These are phyloP conservation scores for Aphelocoma californica DNA, from an alignment of 2,797 vertebrate genomes.

Conservation along the genomic window DNA sequence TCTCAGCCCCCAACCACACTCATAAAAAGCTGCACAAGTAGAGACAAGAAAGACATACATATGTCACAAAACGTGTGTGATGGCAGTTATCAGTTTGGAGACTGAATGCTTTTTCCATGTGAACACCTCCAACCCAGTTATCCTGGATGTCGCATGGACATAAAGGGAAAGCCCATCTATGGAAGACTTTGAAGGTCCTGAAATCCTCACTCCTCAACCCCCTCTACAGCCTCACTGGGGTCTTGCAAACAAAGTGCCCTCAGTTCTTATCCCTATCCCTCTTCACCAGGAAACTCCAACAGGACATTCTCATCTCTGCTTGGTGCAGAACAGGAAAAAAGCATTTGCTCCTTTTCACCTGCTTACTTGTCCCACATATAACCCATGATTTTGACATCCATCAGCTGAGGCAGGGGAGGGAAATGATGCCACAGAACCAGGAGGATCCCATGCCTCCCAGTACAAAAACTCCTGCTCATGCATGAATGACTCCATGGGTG, in stretches of 20 bases:
- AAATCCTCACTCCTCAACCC: background rate
- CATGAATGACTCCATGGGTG: background rate
- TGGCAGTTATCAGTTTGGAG: background rate
- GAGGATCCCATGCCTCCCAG: background rate
- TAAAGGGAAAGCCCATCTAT: background rate
- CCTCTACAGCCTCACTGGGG: background rate
- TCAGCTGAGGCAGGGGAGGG: background rate
- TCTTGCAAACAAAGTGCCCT: background rate
- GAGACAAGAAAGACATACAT: background rate
- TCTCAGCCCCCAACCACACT: background rate
- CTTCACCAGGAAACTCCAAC: background rate
- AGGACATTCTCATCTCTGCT: background rate
- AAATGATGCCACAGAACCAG: background rate
- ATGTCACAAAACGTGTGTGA: background rate
- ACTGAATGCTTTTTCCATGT: background rate
- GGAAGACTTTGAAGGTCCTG: background rate
- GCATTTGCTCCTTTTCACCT: background rate
- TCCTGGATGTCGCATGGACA: background rate
- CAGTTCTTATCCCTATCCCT: background rate
- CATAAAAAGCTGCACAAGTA: background rate
- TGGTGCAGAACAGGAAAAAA: background rate
- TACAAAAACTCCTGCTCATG: background rate
- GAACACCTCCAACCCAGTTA: background rate
- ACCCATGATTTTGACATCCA: background rate
- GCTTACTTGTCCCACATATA: background rate